A percentile compares a stretch with the other conserved stretches of the same genome.
These are phyloP conservation scores for Gryllus bimaculatus DNA, from an alignment of 1,140 invertebrate genomes.

Conservation along the genomic window DNA sequence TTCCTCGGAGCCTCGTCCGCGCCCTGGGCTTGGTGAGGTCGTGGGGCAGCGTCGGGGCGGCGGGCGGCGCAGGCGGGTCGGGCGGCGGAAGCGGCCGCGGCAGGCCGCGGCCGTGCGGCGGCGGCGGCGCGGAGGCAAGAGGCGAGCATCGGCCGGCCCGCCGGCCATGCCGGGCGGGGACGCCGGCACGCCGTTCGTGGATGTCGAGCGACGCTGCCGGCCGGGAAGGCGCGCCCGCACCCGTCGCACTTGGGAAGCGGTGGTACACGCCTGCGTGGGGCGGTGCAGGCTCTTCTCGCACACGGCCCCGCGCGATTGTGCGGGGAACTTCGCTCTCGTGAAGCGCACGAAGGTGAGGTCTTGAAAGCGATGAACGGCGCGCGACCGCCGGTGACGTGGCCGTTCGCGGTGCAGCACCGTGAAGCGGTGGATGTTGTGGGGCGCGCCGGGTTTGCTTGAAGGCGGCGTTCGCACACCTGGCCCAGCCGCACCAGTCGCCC, in stretches of 20 bases:
- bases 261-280: conserved; percentile 45
- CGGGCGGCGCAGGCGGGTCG: too few species aligned
- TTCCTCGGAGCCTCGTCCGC: conserved; percentile 17
- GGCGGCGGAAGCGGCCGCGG: too few species aligned
- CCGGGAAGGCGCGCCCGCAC: conserved; percentile 66
- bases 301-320: conserved; percentile 53
- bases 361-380: conserved; percentile 26
- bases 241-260: conserved; percentile 59
- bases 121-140: too few species aligned
- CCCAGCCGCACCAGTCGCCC: conserved; percentile 51
- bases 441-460: conserved; percentile 59
- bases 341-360: conserved; percentile 71
- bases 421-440: conserved; percentile 43
- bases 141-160: too few species aligned
- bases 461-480: conserved; percentile 51
- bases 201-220: conserved; percentile 57
- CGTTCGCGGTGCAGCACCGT: conserved; percentile 15
- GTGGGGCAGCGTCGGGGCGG: not conserved
- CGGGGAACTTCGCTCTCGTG: conserved; percentile 67
- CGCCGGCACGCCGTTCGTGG: conserved; percentile 48
- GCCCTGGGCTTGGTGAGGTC: conserved; percentile 24
- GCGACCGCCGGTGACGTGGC: not conserved
- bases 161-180: not conserved
- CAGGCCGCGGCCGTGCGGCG: too few species aligned
- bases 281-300: conserved; percentile 60